phyloP scores from a whole-genome alignment of 2,113 vertebrate genomes.

The Tinamus guttatus region DNA sequence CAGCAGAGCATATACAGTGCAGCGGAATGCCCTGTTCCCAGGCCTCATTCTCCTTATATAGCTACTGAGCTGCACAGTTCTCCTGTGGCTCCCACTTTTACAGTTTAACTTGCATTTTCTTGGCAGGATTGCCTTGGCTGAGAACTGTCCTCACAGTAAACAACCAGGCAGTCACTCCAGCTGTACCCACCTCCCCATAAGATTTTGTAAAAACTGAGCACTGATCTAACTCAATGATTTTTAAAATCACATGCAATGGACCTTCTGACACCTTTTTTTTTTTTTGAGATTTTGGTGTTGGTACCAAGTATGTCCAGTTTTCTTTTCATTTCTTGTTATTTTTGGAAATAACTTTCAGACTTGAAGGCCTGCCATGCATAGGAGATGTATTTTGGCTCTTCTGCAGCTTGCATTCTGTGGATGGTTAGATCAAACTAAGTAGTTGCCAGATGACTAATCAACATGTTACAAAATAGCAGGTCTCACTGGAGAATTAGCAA shows the following conservation, averaged over 20 bases:
- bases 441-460: constrained; percentile 63
- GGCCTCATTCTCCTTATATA: constrained; percentile 46
- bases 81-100: constrained; percentile 16
- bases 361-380: constrained; percentile 8
- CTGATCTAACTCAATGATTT: neutral
- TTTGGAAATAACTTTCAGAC: constrained; percentile 35
- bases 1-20: neutral
- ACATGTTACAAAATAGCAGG: constrained; percentile 43
- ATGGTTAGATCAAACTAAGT: constrained; percentile 39
- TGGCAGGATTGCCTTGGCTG: constrained; percentile 34
- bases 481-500: constrained; percentile 35
- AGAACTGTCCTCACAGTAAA: constrained; percentile 25
- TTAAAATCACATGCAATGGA: neutral
- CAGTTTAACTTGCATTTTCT: constrained; percentile 4
- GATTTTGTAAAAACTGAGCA: neutral
- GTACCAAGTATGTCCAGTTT: neutral
- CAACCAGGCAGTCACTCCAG: neutral
- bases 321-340: neutral
- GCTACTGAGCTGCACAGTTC: neutral
- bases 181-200: neutral
- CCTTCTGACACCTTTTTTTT: neutral
- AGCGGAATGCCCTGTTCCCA: constrained; percentile 31
- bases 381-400: constrained; percentile 38
- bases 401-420: constrained; percentile 30
- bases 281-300: neutral